Percentiles rank a stretch among this genome's conserved stretches.
phyloP scores from a whole-genome alignment of 2,797 vertebrate genomes.

The Sebastes oblongus region DNA sequence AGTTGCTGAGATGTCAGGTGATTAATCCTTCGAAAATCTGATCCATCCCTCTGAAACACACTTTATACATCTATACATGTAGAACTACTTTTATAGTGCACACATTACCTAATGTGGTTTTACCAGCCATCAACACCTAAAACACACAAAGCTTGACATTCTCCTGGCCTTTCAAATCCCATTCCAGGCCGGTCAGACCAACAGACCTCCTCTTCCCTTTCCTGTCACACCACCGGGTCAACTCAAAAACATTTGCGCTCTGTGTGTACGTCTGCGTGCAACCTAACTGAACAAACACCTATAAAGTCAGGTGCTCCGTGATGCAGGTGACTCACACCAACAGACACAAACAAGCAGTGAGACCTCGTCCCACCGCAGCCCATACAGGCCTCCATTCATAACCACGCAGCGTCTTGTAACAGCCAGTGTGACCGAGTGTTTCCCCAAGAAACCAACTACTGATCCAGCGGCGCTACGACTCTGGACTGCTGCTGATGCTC shows the following conservation, averaged over 20 bases:
- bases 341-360: slow-evolving; percentile 30
- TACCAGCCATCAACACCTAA: slow-evolving; percentile 31
- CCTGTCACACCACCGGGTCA: slow-evolving; percentile 56
- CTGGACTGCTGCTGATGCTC: slow-evolving; percentile 1
- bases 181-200: slow-evolving; percentile 60
- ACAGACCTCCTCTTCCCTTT: slow-evolving; percentile 70
- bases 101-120: slow-evolving; percentile 4
- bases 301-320: slow-evolving; percentile 26
- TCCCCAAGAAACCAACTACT: slow-evolving; percentile 35
- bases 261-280: not conserved
- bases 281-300: slow-evolving; percentile 44
- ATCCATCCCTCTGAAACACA: not conserved
- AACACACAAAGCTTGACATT: slow-evolving; percentile 71
- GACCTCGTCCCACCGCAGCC: not conserved
- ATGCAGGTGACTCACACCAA: slow-evolving; percentile 35
- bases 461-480: not conserved
- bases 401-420: slow-evolving; percentile 20
- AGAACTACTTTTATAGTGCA: not conserved
- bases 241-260: slow-evolving; percentile 37
- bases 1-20: not conserved
- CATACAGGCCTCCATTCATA: slow-evolving; percentile 59
- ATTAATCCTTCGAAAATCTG: not conserved
- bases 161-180: slow-evolving; percentile 67
- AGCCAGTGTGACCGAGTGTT: slow-evolving; percentile 50
- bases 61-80: not conserved